Evolutionary conservation across 2,797 vertebrate species (phyloP), one percentile per base, ranked within the genome.

Genomic region (Tachyglossus aculeatus): DNA sequence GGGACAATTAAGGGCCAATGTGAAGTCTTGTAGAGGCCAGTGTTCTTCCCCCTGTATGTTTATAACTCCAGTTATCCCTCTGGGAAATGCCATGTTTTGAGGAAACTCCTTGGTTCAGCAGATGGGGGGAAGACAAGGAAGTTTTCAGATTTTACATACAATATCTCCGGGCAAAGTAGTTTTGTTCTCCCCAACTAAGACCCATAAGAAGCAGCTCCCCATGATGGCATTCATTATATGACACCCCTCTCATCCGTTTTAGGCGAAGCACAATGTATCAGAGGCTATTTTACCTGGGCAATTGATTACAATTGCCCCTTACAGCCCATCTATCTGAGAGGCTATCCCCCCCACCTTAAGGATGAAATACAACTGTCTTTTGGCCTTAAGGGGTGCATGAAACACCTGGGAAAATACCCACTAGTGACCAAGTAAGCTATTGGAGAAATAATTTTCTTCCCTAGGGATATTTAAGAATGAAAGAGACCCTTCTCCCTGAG

Each of bases 231-330:
- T 53, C 37, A 47, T 41, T 12, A 1, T 64, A 51, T 61, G 44
- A 56, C 37, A 77, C 50, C 45, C 41, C 77, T 55, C 40, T 51
- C 69, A 69, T 72, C 45, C 47, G 54, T 60, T 64, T 3, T 7
- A 72, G 76, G 77, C 77, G 37, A 83, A 83, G 76, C 55, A 59
- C 51, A 69, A 73, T 74, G 34, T 60, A 60, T 64, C 67, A 66
- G 45, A 57, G 50, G 34, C 56, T 81, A 39, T 37, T 65, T 60
- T 72, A 57, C 9, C 0, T 70, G 72, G 61, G 55, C 61, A 70
- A 79, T 73, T 51, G 55, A 79, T 80, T 77, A 51, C 81, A 86
- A 77, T 77, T 83, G 75, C 81, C 72, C 77, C 70, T 73, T 55
- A 65, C 54, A 59, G 32, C 76, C 43, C 70, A 77, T 73, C 43